A percentile compares a stretch with the other conserved stretches of the same genome.
Evolutionary conservation across 2,797 vertebrate species (phyloP).

Genomic region (Girardinus metallicus): DNA sequence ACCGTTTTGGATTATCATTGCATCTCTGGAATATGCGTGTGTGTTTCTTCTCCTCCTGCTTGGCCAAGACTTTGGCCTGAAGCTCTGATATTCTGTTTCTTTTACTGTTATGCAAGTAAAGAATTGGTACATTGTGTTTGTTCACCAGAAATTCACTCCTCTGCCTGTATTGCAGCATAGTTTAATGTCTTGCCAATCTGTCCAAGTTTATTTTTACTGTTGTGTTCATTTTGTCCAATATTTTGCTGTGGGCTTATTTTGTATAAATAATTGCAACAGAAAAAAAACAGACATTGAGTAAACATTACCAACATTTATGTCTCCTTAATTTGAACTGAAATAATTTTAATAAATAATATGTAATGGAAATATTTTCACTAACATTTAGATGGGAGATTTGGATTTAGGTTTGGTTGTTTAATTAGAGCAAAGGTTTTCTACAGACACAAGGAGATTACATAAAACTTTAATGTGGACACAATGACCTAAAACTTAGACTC

Average conservation of each 20-base stretch:
- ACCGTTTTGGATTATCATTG: constrained; percentile 54
- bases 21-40: constrained; percentile 17
- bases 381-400: not conserved
- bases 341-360: not conserved
- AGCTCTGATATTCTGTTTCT: constrained; percentile 68
- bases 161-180: constrained; percentile 29
- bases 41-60: constrained; percentile 24
- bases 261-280: not conserved
- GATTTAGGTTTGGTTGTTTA: not conserved
- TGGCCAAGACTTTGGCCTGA: constrained; percentile 45
- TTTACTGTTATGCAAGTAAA: constrained; percentile 70
- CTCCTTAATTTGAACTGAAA: not conserved
- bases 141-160: constrained; percentile 40
- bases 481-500: constrained; percentile 15
- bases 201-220: not conserved
- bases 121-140: constrained; percentile 65
- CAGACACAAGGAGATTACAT: constrained; percentile 12
- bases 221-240: not conserved
- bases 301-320: not conserved
- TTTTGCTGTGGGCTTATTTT: not conserved
- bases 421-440: not conserved
- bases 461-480: constrained; percentile 19
- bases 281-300: not conserved
- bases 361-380: not conserved
- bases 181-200: constrained; percentile 18